Evolutionary conservation across 2,797 vertebrate species (phyloP).

Genomic region (Aldrovandia affinis): DNA sequence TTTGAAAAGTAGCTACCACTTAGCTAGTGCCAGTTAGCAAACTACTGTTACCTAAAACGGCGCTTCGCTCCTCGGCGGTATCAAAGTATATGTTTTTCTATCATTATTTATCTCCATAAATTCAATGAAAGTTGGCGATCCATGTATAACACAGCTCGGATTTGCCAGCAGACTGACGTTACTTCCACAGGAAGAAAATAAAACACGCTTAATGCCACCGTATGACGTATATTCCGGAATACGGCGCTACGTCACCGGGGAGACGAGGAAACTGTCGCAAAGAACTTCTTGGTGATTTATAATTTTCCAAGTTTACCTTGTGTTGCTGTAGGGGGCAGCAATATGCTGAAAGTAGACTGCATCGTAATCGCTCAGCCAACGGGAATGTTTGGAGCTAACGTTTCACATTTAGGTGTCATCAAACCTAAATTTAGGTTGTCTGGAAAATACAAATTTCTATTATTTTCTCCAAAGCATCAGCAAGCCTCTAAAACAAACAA

Average conservation of each 20-base stretch:
- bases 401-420: background rate
- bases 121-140: background rate
- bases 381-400: background rate
- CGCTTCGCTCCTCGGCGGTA: background rate
- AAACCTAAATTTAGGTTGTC: background rate
- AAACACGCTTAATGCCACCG: background rate
- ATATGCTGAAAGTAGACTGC: background rate
- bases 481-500: no score
- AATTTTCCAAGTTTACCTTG: background rate
- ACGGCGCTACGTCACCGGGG: conserved; percentile 38
- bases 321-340: background rate
- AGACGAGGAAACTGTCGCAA: conserved; percentile 32
- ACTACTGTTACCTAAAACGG: background rate
- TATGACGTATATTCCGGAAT: conserved; percentile 1
- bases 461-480: background rate
- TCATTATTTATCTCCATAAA: background rate
- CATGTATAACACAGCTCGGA: background rate
- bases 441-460: background rate
- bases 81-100: background rate
- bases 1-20: background rate
- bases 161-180: background rate
- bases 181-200: background rate
- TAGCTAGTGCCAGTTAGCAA: background rate
- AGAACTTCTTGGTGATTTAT: background rate
- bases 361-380: background rate